Percentiles rank a stretch among this genome's conserved stretches.
Evolutionary conservation across 23 tunicate species (phyloP).

Genomic region (Trididemnum miniatum): DNA sequence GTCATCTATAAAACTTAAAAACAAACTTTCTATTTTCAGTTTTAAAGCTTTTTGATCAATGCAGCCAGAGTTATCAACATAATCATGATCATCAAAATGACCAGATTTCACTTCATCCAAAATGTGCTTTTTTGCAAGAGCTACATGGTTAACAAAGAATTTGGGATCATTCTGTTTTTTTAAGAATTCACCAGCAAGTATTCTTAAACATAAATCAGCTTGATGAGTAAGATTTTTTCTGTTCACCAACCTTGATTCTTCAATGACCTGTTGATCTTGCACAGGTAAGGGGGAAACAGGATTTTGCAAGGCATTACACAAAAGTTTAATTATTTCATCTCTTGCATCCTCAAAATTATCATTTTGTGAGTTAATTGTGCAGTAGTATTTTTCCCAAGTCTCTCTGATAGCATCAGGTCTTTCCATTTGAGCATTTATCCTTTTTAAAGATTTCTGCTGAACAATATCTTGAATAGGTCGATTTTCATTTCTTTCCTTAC

Average conservation of each 20-base stretch:
- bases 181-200: slow-evolving; percentile 1
- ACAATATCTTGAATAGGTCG: slow-evolving; percentile 36
- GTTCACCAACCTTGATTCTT: slow-evolving; percentile 16
- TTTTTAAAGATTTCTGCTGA: slow-evolving; percentile 12
- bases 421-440: slow-evolving; percentile 63
- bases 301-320: neutral
- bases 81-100: slow-evolving; percentile 13
- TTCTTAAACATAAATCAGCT: slow-evolving; percentile 56
- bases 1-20: neutral
- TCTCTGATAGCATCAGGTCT: slow-evolving; percentile 30
- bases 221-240: slow-evolving; percentile 39
- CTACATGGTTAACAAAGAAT: neutral
- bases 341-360: neutral
- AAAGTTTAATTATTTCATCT: neutral
- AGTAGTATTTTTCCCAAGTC: slow-evolving; percentile 46
- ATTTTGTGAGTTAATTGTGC: neutral
- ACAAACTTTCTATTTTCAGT: neutral
- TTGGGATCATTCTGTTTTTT: neutral
- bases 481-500: slow-evolving; percentile 25
- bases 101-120: slow-evolving; percentile 32
- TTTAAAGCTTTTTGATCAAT: slow-evolving; percentile 18
- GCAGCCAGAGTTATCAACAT: neutral
- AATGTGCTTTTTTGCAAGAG: slow-evolving; percentile 27
- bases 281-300: slow-evolving; percentile 1
- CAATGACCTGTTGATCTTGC: neutral